Base-by-base conservation (phyloP, 2,797 vertebrate genomes). In the Zalophus californianus region DNA sequence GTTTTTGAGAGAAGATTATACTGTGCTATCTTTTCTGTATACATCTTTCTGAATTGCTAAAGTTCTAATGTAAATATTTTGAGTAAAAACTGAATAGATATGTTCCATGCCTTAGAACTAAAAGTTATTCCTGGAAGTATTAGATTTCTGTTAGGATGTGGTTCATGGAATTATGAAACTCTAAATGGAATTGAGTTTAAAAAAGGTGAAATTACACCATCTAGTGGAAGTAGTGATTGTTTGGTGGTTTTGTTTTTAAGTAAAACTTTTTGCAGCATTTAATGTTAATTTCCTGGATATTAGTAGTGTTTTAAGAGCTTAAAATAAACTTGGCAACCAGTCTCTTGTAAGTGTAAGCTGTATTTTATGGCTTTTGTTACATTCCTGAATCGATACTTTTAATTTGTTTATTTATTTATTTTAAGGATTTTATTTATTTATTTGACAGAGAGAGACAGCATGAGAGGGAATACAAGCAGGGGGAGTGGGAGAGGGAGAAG, bases 181-280 rank as follows among this genome's bases (percentile, higher is more conserved):
- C 60, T 52, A 72, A 93, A 56, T 32, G 6, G 7, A 64, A 85
- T 60, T 91, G 60, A 96, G 27, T 91, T 27, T 25, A 20, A 88
- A 83, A 83, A 54, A 91, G 73, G 82, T 70, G 92, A 82, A 96
- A 97, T 94, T 96, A 21, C 86, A 90, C 97, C 98, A 95, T 84
- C 97, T 98, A 97, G 97, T 98, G 97, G 97, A 95, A 90, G 72
- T 87, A 96, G 64, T 52, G 20, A 21, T 91, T 96, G 73, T 50
- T 93, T 95, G 58, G 41, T 91, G n/a, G 27, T 68, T 95, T 96
- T 96, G 25, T 91, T 97, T 96, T 94, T 90, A 68, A 90, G 32
- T 86, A 89, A 96, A 96, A 93, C 32, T 70, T 96, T 77, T 84
- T 95, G 38, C 44, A 90, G 62, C 72, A 21, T 90, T 20, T 23